Percentiles rank a stretch among this genome's conserved stretches.
Conservation (phyloP, 2,888 invertebrate species). For the Drosophila emarginata region DNA sequence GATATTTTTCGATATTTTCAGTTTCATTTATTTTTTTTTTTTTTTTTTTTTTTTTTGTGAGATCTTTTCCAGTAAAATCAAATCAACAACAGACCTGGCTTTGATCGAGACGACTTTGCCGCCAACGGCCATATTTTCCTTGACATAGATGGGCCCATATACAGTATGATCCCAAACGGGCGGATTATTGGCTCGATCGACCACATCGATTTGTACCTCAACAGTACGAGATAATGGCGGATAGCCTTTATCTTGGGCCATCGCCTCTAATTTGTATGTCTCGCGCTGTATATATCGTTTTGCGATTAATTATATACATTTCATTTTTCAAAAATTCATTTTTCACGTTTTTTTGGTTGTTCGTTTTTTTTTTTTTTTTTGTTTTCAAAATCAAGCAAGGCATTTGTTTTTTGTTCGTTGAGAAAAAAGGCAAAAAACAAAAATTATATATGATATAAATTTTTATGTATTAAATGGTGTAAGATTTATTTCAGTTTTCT, state of each 20-base stretch:
- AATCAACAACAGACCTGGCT: slow-evolving; percentile 93
- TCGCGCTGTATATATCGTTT: slow-evolving; percentile 87
- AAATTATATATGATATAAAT: slow-evolving; percentile 21
- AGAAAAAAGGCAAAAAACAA: slow-evolving; percentile 26
- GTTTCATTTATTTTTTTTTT: slow-evolving; percentile 12
- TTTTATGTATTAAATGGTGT: neutral
- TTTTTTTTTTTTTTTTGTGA: slow-evolving; percentile 29
- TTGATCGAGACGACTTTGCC: slow-evolving; percentile 98
- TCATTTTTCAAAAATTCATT: slow-evolving; percentile 19
- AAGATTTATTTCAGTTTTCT: neutral
- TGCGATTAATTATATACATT: slow-evolving; percentile 38
- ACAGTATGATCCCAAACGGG: slow-evolving; percentile 98
- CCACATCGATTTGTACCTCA: slow-evolving; percentile 99
- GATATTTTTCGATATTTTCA: slow-evolving; percentile 33
- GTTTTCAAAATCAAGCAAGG: slow-evolving; percentile 64
- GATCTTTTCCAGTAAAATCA: slow-evolving; percentile 51
- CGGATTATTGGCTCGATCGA: slow-evolving; percentile 98
- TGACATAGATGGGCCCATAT: slow-evolving; percentile 98
- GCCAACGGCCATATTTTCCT: slow-evolving; percentile 98
- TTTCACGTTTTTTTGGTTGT: slow-evolving; percentile 40
- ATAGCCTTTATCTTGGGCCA: slow-evolving; percentile 98
- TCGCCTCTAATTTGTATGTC: slow-evolving; percentile 98
- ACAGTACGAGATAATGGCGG: slow-evolving; percentile 97
- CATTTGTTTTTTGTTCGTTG: slow-evolving; percentile 40
- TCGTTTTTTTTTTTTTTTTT: slow-evolving; percentile 41